Evolutionary conservation across 2,113 vertebrate species (phyloP), one percentile per base, ranked within the genome.

Genomic region (Prinia subflava): DNA sequence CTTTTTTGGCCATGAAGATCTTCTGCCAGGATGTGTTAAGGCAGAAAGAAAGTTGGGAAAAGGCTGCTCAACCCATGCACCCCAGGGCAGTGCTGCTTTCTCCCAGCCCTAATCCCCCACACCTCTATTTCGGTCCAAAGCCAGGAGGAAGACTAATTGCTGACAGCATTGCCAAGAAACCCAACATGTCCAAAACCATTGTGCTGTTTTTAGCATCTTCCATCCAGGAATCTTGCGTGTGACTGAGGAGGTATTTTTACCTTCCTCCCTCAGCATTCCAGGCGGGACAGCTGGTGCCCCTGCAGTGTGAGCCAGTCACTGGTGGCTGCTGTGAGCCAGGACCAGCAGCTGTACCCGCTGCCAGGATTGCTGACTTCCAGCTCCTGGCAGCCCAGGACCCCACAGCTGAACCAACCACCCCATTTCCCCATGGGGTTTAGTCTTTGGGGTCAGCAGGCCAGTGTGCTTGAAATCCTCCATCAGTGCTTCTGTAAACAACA

Each of bases 351-450:
- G 4, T 50, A 27, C 46, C 13, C 0, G 0, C 31, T 1, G 9
- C 68, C 49, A 68, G 39, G 25, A 55, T 23, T 59, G 35, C 33
- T 0, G 0, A 4, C 20, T 73, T 55, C 49, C 68, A 73, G 33
- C 9, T 68, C 59, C 46, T 3, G 11, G 59, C 1, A 6, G 30
- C n/a, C n/a, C 0, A 0, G 44, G 59, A 73, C 53, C 53, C 53
- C 1, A 0, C 2, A 6, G 52, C 46, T 44, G 50, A 50, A 68
- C 30, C 41, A 62, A 25, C 24, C 3, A 12, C 2, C 0, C 47
- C 7, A 13, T 62, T 35, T 52, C 47, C 16, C 37, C 10, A 10
- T 0, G 1, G 18, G 44, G 8, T 65, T 77, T 55, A 37, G 27
- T 37, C 37, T 35, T 27, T 0, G 0, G 59, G 55, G 21, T 87